These are phyloP conservation scores for Hyperoplus immaculatus DNA, from an alignment of 2,797 vertebrate species.

Conservation along the genomic window DNA sequence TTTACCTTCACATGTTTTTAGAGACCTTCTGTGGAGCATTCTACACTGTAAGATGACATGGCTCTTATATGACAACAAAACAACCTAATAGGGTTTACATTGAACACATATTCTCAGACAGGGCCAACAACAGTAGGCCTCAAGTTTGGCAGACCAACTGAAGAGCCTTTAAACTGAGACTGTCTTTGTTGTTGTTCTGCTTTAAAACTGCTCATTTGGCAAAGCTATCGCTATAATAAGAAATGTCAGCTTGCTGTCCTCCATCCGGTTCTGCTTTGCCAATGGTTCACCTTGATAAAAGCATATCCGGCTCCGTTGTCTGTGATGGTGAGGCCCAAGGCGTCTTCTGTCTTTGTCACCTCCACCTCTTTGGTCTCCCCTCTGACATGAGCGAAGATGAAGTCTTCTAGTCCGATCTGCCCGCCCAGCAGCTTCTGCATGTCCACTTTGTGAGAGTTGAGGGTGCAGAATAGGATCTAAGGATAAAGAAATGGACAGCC, in stretches of 20 bases:
- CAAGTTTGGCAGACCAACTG: neutral
- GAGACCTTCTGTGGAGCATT: neutral
- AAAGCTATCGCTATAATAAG: neutral
- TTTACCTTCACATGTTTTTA: neutral
- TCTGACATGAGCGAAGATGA: slow-evolving; percentile 95
- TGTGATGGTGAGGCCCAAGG: slow-evolving; percentile 96
- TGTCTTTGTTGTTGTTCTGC: neutral
- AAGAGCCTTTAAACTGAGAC: neutral
- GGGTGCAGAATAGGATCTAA: slow-evolving; percentile 97
- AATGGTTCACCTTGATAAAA: slow-evolving; percentile 92
- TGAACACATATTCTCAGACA: neutral
- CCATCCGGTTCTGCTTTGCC: neutral
- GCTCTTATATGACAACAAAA: neutral
- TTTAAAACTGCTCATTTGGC: neutral
- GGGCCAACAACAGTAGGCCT: neutral
- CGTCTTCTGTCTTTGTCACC: slow-evolving; percentile 96
- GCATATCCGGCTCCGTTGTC: slow-evolving; percentile 97
- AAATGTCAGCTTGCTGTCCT: neutral
- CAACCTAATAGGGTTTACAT: neutral
- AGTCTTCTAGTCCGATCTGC: slow-evolving; percentile 97
- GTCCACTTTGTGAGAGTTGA: slow-evolving; percentile 98
- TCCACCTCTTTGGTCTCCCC: slow-evolving; percentile 97
- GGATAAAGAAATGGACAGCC: neutral
- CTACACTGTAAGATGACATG: neutral
- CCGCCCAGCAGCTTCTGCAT: slow-evolving; percentile 98